These are phyloP conservation scores for Denticeps clupeoides DNA, from an alignment of 2,797 vertebrate genomes.

Conservation along the genomic window DNA sequence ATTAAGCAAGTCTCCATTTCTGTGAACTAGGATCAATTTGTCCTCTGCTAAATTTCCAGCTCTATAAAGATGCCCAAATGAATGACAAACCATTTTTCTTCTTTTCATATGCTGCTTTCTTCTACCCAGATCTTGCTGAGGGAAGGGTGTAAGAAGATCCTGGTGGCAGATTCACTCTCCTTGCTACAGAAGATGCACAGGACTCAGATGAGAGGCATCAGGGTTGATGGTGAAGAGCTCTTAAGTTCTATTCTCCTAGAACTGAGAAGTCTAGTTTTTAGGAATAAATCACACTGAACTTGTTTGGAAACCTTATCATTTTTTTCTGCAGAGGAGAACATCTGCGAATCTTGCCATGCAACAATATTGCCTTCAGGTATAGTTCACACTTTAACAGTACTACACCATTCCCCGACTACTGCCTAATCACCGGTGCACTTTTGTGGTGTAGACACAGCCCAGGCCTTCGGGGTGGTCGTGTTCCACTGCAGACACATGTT, in stretches of 20 bases:
- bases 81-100: too few species aligned
- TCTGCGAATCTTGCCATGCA: conserved; percentile 87
- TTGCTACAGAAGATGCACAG: conserved; percentile 94
- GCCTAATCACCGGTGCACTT: neutral
- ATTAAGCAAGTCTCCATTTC: too few species aligned
- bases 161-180: conserved; percentile 91
- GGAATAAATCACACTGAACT: too few species aligned
- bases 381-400: neutral
- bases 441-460: conserved; percentile 73
- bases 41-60: too few species aligned
- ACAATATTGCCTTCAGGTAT: conserved; percentile 86
- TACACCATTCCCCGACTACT: neutral
- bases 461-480: conserved; percentile 78
- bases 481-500: conserved; percentile 99
- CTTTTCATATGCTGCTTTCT: conserved; percentile 7
- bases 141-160: conserved; percentile 97
- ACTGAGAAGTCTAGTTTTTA: neutral
- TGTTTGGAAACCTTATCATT: neutral
- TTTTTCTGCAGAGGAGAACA: conserved; percentile 78
- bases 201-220: conserved; percentile 83
- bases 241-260: neutral
- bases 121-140: conserved; percentile 77
- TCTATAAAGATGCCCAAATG: too few species aligned
- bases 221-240: conserved; percentile 72
- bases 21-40: too few species aligned